These are phyloP conservation scores for Struthidea cinerea DNA, from an alignment of 2,113 vertebrate species.

Conservation along the genomic window DNA sequence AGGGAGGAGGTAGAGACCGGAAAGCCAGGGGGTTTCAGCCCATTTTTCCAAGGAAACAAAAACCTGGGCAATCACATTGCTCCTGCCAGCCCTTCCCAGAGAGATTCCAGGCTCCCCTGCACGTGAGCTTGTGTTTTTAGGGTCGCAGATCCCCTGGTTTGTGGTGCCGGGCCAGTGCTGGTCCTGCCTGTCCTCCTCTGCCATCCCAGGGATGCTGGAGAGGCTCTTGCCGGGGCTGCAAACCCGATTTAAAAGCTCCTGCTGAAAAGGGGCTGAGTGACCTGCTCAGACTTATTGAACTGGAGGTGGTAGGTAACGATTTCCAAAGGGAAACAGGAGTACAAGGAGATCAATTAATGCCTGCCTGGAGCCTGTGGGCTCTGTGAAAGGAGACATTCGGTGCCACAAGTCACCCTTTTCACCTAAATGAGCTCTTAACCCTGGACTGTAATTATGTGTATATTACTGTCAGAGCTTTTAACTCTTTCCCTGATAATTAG, in stretches of 20 bases:
- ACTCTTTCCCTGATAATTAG: background rate
- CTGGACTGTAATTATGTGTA: background rate
- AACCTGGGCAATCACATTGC: rapidly evolving
- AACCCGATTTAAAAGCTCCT: rapidly evolving
- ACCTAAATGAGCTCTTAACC: background rate
- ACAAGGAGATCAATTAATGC: background rate
- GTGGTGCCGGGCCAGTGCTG: background rate
- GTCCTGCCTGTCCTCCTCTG: background rate
- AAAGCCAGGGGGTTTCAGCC: background rate
- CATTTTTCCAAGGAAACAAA: background rate
- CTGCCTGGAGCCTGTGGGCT: background rate
- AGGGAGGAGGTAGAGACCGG: background rate
- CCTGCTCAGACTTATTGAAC: background rate
- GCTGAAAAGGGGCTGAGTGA: background rate
- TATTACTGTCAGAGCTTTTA: background rate
- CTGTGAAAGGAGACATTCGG: background rate
- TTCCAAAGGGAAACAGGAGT: background rate
- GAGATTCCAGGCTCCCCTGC: background rate
- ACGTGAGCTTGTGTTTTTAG: rapidly evolving
- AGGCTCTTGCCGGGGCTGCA: background rate
- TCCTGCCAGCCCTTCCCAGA: background rate
- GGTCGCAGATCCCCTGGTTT: rapidly evolving
- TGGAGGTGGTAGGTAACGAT: background rate
- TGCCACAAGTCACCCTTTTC: background rate
- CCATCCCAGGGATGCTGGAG: background rate